These are phyloP conservation scores for Cyanoderma ruficeps DNA, from an alignment of 2,113 vertebrate species.

Conservation along the genomic window DNA sequence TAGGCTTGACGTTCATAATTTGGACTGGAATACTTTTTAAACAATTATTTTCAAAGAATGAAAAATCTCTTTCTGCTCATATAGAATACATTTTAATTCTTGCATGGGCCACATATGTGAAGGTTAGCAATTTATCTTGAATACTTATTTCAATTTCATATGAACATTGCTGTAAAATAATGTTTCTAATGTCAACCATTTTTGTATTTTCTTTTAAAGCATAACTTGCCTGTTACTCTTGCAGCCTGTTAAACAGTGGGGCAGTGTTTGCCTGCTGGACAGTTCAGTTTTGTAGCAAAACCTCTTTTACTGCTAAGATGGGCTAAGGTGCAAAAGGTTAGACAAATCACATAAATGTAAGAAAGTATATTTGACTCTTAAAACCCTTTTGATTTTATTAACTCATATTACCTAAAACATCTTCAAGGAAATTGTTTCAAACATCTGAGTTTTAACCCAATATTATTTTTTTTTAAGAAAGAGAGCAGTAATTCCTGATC, in stretches of 20 bases:
- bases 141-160: conserved; percentile 5
- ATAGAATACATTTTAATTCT: conserved; percentile 13
- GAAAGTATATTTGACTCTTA: conserved; percentile 7
- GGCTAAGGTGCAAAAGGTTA: background rate
- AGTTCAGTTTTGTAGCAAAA: background rate
- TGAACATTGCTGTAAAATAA: background rate
- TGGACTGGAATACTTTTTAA: conserved; percentile 27
- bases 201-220: background rate
- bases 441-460: background rate
- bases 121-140: conserved; percentile 7
- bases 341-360: background rate
- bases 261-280: background rate
- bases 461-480: background rate
- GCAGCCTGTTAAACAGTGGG: background rate
- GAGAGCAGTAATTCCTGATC: background rate
- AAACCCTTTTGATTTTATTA: conserved; percentile 29
- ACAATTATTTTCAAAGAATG: conserved; percentile 48
- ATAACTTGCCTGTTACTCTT: background rate
- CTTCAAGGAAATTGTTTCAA: background rate
- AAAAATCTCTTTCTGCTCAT: conserved; percentile 25
- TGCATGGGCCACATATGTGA: background rate
- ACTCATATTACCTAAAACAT: background rate
- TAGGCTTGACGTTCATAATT: conserved; percentile 58
- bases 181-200: background rate
- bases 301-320: background rate